phyloP scores from a whole-genome alignment of 2,888 invertebrate species.

The Eueremaeus valkanovi region DNA sequence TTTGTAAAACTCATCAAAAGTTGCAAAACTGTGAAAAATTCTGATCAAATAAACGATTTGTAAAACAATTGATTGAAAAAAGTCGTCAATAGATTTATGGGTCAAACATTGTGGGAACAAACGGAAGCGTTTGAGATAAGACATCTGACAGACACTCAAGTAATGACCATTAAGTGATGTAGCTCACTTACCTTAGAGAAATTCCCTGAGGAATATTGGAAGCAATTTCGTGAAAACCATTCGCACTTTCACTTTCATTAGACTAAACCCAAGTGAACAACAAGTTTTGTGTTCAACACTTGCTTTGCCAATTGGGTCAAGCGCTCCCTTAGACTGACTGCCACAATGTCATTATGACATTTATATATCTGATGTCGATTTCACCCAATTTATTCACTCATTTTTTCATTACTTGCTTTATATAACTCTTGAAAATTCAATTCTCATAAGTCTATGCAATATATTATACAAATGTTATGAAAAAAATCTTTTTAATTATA shows the following conservation, averaged over 20 bases:
- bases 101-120: neutral
- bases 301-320: neutral
- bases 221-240: constrained; percentile 11
- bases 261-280: neutral
- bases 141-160: neutral
- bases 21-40: too few relatives aligned
- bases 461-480: too few relatives aligned
- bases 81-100: constrained; percentile 23
- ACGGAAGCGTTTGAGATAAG: neutral
- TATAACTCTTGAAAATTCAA: neutral
- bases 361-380: neutral
- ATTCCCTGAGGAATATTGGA: constrained; percentile 9
- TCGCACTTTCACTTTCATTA: constrained; percentile 15
- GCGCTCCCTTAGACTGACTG: neutral
- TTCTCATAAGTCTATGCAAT: too few relatives aligned
- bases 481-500: too few relatives aligned
- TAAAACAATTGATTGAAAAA: neutral
- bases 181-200: constrained; percentile 15
- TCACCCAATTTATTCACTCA: neutral
- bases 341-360: constrained; percentile 25
- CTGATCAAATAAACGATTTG: too few relatives aligned
- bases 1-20: too few relatives aligned
- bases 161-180: constrained; percentile 12
- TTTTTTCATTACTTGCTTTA: neutral
- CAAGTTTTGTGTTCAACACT: neutral